Base-by-base conservation (phyloP, 2,888 invertebrate species). In the Geotrupes spiniger region DNA sequence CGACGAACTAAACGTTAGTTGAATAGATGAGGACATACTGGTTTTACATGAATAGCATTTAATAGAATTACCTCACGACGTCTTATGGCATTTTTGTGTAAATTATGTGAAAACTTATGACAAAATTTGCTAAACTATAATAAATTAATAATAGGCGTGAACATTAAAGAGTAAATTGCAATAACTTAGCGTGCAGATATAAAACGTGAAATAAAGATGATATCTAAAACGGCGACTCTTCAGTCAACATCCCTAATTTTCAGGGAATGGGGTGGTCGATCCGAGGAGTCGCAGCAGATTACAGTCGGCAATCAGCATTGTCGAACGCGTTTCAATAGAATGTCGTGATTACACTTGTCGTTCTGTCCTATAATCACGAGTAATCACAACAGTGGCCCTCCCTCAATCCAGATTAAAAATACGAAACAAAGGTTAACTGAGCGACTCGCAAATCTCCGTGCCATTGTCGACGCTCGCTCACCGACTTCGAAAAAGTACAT, bases 341-440 rank as follows among this genome's bases (percentile, higher is more conserved):
- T 56, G 54, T 53, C 49, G 48, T 60, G 60, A 60, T 60, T 60
- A 58, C 60, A 60, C 60, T 60, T 60, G 60, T 60, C 59, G 59
- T 59, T 54, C 55, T 57, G 60, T 60, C 58, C 58, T 57, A 43
- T 50, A 50, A 50, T 53, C 52, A 52, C 33, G 25, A 43, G 43
- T 43, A 43, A 43, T 43, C 31, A 43, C 43, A 43, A 43, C 43
- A 43, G 33, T 17, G 43, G 14, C 17, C 31, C 42, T 25, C 62
- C 68, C 62, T 57, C 58, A 60, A 56, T 54, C 63, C 59, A 68
- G 66, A 70, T 70, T 70, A 69, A 68, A 70, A 68, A 61, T 61
- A 54, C 60, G 64, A 63, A 68, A 68, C 68, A 68, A 70, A 70
- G 68, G 70, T 69, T 67, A 69, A 66, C 61, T 59, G 62, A 57